phyloP scores from a whole-genome alignment of 2,888 invertebrate genomes.

The Apodemia arnacis region DNA sequence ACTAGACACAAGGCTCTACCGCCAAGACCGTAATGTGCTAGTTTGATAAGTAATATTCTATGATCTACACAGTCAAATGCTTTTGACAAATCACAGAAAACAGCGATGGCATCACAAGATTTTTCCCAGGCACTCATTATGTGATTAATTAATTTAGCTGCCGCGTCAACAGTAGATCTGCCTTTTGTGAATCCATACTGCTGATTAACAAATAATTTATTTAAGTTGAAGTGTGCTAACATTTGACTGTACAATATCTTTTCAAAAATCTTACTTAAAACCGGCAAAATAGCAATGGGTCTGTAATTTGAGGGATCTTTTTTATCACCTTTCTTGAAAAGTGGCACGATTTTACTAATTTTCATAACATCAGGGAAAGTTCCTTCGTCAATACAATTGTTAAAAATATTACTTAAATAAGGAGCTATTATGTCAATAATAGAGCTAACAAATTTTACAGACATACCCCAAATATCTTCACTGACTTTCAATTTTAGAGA shows the following conservation, averaged over 20 bases:
- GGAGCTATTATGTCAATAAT: not conserved
- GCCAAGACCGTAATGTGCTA: too few relatives aligned
- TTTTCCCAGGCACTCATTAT: not conserved
- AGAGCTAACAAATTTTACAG: not conserved
- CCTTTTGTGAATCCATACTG: not conserved
- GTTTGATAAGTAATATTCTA: too few relatives aligned
- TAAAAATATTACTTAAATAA: not conserved
- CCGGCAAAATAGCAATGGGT: too few relatives aligned
- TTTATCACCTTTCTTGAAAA: too few relatives aligned
- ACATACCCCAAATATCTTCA: conserved; percentile 1
- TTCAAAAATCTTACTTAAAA: not conserved
- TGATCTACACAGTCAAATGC: too few relatives aligned
- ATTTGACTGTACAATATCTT: not conserved
- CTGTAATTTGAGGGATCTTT: too few relatives aligned
- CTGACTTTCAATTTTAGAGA: not conserved
- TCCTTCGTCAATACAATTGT: not conserved
- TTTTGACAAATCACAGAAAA: not conserved
- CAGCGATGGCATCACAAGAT: not conserved
- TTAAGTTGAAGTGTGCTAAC: not conserved
- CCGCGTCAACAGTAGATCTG: not conserved
- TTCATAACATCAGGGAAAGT: not conserved
- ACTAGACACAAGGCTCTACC: too few relatives aligned
- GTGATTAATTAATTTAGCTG: not conserved
- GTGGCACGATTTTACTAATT: too few relatives aligned
- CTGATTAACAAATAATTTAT: not conserved